These are phyloP conservation scores for Catocala fraxini DNA, from an alignment of 2,888 invertebrate genomes.

Conservation along the genomic window DNA sequence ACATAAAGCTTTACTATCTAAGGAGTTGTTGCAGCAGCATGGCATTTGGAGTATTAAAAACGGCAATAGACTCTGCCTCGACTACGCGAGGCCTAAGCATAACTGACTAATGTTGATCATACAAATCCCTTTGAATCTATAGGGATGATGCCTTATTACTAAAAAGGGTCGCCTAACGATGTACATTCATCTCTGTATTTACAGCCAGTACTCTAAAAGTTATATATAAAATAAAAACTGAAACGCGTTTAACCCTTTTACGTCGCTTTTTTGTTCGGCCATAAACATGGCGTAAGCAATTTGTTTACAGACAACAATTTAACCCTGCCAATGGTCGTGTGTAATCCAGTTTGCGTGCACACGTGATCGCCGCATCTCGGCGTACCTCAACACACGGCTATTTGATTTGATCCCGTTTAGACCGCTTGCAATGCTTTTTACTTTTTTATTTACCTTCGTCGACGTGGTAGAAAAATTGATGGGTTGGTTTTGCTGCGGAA, in stretches of 20 bases:
- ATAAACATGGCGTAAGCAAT: conserved; percentile 59
- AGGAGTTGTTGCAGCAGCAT: too few species aligned
- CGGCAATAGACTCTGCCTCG: too few species aligned
- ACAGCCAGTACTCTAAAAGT: too few species aligned
- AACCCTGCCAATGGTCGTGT: conserved; percentile 56
- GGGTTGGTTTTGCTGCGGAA: conserved; percentile 14
- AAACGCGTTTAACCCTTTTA: conserved; percentile 26
- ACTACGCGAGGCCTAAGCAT: too few species aligned
- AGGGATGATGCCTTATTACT: too few species aligned
- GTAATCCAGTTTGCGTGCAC: conserved; percentile 68
- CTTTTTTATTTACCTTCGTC: conserved; percentile 10
- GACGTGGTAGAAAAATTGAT: conserved; percentile 21
- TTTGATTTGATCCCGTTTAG: conserved; percentile 57
- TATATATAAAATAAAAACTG: too few species aligned
- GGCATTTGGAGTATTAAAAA: too few species aligned
- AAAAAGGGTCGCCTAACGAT: too few species aligned
- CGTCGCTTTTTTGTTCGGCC: conserved; percentile 17
- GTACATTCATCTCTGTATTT: too few species aligned
- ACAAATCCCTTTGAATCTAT: too few species aligned
- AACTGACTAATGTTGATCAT: too few species aligned
- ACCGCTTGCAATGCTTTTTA: conserved; percentile 31
- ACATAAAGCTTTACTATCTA: too few species aligned
- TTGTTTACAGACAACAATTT: conserved; percentile 60
- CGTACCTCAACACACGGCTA: conserved; percentile 40
- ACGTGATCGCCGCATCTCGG: conserved; percentile 46